These are phyloP conservation scores for Columba livia DNA, from an alignment of 2,113 vertebrate genomes.

Conservation along the genomic window DNA sequence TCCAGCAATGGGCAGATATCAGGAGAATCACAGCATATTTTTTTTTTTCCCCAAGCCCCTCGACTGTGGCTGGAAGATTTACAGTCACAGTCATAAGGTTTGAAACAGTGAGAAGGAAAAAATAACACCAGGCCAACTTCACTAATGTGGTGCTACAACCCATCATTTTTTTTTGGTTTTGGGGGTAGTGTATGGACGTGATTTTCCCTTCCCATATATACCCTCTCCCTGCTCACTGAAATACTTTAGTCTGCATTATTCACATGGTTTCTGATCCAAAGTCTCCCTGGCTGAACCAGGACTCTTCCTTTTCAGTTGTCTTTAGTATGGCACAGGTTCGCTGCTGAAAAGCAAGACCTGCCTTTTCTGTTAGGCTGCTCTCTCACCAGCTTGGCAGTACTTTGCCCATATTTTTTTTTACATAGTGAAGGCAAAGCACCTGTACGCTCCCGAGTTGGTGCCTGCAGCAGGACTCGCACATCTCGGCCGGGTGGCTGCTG, in stretches of 20 bases:
- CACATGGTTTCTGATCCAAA: background rate
- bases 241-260: background rate
- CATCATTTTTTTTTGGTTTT: background rate
- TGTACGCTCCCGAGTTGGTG: accelerated
- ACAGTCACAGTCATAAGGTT: background rate
- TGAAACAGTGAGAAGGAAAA: background rate
- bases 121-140: background rate
- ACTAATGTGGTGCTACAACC: background rate
- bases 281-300: accelerated
- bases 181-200: background rate
- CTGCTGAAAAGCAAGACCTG: background rate
- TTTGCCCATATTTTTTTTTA: background rate
- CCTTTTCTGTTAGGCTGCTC: background rate
- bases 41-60: background rate
- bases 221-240: accelerated
- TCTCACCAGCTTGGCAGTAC: background rate
- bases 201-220: background rate
- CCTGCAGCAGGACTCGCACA: accelerated
- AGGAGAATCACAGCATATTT: background rate
- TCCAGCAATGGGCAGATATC: background rate
- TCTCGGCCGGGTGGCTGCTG: background rate
- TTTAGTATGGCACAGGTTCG: accelerated
- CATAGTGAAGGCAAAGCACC: accelerated
- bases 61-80: background rate
- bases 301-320: background rate